Base-by-base conservation (phyloP, 2,888 invertebrate species). In the Carcina quercana region DNA sequence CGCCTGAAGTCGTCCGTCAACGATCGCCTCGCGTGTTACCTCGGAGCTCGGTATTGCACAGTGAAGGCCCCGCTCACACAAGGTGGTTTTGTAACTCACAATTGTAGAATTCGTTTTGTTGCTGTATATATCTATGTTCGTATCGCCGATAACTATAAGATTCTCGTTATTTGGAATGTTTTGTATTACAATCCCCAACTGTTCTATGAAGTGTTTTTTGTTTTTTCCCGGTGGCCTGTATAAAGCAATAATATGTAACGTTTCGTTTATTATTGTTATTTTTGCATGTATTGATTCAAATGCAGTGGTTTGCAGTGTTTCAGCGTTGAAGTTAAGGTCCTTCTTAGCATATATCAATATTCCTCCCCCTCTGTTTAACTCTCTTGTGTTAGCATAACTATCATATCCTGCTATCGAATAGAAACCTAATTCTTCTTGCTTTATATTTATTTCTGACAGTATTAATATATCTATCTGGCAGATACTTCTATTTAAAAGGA, bases 361-460 rank as follows among this genome's bases (percentile, higher is more conserved):
- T 13, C 33, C 28, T 5, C 37, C 37, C 3, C 37, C 37, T 28
- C 25, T 22, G 3, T 13, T 7, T 2, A 20, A 15, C 15, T 37
- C 12, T 12, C 37, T 30, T 3, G 37, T 34, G 10, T 15, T 25
- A 8, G 7, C 10, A 13, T 17, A 21, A 2, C 10, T 28, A 11
- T 12, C 10, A 12, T 28, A 37, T 14, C 34, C 34, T 4, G 25
- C 13, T 13, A 37, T 28, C 1, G 17, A 28, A 17, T 34, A 37
- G 2, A 30, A 19, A 10, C n/a, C 1, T 5, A 31, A n/a, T 11
- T 37, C 37, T 1, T 25, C 25, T 30, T 19, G 6, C 8, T 28
- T 33, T n/a, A 34, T 25, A 20, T 37, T 37, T 2, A 37, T 15
- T 28, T 37, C 37, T 5, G 28, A 21, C 1, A 37, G 15, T 20